Percentiles rank a stretch among this genome's conserved stretches.
These are phyloP conservation scores for Zaprionus nigranus DNA, from an alignment of 1,140 invertebrate genomes.

Conservation along the genomic window DNA sequence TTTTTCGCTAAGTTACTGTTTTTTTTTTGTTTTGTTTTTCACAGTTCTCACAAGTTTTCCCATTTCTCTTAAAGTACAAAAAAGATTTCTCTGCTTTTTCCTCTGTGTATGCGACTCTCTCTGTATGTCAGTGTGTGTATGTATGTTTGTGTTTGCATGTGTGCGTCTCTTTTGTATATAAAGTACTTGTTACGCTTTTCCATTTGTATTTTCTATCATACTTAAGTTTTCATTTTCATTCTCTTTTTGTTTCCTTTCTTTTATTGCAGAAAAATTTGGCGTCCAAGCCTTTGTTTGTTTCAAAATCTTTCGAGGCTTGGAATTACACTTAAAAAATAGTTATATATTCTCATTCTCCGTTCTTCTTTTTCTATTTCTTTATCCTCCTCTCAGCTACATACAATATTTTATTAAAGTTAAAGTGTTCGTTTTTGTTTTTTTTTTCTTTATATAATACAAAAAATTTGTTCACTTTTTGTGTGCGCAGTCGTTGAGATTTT, in stretches of 20 bases:
- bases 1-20: slow-evolving; percentile 5
- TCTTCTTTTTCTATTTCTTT: slow-evolving; percentile 12
- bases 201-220: slow-evolving; percentile 36
- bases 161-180: slow-evolving; percentile 56
- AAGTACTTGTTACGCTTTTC: slow-evolving; percentile 60
- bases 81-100: not conserved
- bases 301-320: slow-evolving; percentile 9
- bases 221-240: slow-evolving; percentile 16
- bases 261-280: slow-evolving; percentile 81
- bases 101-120: slow-evolving; percentile 16
- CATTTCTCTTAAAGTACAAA: slow-evolving; percentile 12
- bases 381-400: slow-evolving; percentile 18
- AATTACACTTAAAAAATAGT: slow-evolving; percentile 76
- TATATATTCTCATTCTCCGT: slow-evolving; percentile 19
- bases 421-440: slow-evolving; percentile 33
- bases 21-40: not conserved
- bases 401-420: slow-evolving; percentile 41
- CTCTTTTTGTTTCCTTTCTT: slow-evolving; percentile 28
- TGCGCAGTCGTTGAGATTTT: slow-evolving; percentile 79
- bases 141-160: slow-evolving; percentile 37
- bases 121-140: slow-evolving; percentile 28
- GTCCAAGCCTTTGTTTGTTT: slow-evolving; percentile 51
- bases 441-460: slow-evolving; percentile 72
- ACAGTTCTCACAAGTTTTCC: slow-evolving; percentile 5
- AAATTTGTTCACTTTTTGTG: slow-evolving; percentile 77